phyloP scores from a whole-genome alignment of 2,888 invertebrate genomes.

The Neocrepidodera transversa region DNA sequence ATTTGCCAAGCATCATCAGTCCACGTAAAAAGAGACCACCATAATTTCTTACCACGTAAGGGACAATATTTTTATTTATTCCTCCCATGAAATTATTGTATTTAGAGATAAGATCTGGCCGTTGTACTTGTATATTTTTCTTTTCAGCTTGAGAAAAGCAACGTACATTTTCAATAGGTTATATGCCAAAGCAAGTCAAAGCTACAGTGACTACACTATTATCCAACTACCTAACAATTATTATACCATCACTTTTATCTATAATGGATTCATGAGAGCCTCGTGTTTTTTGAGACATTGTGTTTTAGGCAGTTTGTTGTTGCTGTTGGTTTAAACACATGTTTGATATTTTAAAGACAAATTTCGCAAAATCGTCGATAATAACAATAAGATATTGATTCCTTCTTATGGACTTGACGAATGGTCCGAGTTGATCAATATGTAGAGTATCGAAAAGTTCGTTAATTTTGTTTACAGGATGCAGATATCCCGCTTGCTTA shows the following conservation, averaged over 20 bases:
- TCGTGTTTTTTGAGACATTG: background rate
- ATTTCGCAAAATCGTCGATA: no score
- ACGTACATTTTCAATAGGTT: background rate
- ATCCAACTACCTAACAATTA: constrained; percentile 8
- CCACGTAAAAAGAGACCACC: constrained; percentile 24
- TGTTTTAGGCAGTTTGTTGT: background rate
- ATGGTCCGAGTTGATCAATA: no score
- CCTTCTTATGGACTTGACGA: no score
- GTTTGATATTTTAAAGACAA: no score
- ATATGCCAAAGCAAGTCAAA: background rate
- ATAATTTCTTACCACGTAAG: constrained; percentile 20
- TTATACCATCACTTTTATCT: no score
- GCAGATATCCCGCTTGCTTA: no score
- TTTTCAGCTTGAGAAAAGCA: constrained; percentile 7
- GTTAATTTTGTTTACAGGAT: no score
- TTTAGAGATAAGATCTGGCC: background rate
- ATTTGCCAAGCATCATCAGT: constrained; percentile 10
- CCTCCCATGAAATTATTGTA: constrained; percentile 15
- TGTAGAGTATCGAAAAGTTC: no score
- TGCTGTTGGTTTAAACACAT: no score
- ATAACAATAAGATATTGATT: no score
- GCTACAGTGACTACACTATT: constrained; percentile 14
- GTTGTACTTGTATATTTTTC: constrained; percentile 3
- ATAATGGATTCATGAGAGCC: background rate
- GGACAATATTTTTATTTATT: constrained; percentile 2